phyloP scores from a whole-genome alignment of 2,888 invertebrate genomes.

The Elegia similella region DNA sequence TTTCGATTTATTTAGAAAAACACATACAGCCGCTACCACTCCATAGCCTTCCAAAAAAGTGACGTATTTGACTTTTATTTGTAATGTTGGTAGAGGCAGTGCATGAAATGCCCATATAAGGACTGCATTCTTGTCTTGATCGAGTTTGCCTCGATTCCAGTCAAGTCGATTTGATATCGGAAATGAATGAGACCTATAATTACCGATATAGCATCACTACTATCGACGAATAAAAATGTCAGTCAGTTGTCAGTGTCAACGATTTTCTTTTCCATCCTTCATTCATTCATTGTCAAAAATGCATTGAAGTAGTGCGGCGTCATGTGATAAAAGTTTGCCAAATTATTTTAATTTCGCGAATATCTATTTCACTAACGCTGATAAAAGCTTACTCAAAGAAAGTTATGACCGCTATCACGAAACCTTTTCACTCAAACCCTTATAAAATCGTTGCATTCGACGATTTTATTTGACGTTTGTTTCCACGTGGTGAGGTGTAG shows the following conservation, averaged over 20 bases:
- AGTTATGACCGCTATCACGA: slow-evolving; percentile 38
- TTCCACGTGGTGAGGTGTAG: slow-evolving; percentile 69
- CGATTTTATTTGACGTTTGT: slow-evolving; percentile 62
- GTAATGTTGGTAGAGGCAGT: slow-evolving; percentile 45
- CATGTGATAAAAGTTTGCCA: slow-evolving; percentile 41
- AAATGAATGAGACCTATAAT: neutral
- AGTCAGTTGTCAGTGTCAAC: neutral
- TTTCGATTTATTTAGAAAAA: slow-evolving; percentile 60
- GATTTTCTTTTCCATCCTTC: slow-evolving; percentile 22
- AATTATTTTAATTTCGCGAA: slow-evolving; percentile 24
- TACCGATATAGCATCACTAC: neutral
- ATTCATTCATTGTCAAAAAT: slow-evolving; percentile 23
- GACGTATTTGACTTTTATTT: slow-evolving; percentile 56
- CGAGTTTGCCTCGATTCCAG: neutral
- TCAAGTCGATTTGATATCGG: neutral
- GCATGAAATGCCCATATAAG: slow-evolving; percentile 61
- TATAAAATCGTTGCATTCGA: slow-evolving; percentile 36
- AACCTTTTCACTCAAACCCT: slow-evolving; percentile 31
- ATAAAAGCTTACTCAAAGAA: slow-evolving; percentile 33
- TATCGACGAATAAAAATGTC: neutral
- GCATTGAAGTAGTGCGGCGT: slow-evolving; percentile 23
- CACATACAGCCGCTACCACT: slow-evolving; percentile 70
- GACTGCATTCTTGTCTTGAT: slow-evolving; percentile 21
- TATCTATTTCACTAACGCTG: slow-evolving; percentile 17
- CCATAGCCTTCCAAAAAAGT: slow-evolving; percentile 66